Evolutionary conservation across 2,888 invertebrate genomes (phyloP).

Genomic region (Mythimna loreyi): DNA sequence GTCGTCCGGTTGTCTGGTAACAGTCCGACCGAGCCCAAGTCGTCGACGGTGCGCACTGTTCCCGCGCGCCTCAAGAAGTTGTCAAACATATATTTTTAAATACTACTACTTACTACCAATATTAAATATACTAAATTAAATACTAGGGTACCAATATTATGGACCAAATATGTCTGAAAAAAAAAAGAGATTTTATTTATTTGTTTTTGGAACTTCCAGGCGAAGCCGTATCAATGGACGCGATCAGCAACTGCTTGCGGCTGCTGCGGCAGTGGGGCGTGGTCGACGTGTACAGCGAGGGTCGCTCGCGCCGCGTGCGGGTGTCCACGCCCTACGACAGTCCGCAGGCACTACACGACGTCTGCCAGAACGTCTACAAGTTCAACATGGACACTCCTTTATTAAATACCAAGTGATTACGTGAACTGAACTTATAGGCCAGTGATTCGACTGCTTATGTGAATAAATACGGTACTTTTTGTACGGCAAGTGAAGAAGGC

Average conservation of each 20-base stretch:
- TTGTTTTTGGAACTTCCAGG: slow-evolving; percentile 87
- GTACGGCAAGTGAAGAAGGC: slow-evolving; percentile 8
- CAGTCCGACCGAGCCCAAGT: no score
- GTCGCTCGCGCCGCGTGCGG: slow-evolving; percentile 74
- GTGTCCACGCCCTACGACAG: slow-evolving; percentile 75
- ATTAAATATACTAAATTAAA: no score
- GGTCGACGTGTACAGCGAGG: slow-evolving; percentile 90
- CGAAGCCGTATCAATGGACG: slow-evolving; percentile 96
- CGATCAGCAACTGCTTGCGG: slow-evolving; percentile 96
- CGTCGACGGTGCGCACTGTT: no score
- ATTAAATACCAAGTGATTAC: slow-evolving; percentile 65
- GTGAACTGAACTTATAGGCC: slow-evolving; percentile 20
- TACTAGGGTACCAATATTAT: no score
- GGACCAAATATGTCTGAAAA: no score
- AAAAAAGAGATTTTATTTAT: neutral
- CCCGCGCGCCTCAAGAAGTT: no score
- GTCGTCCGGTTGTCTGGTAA: no score
- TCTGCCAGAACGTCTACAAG: slow-evolving; percentile 78
- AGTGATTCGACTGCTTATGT: slow-evolving; percentile 33
- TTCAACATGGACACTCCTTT: slow-evolving; percentile 81
- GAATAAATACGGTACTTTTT: slow-evolving; percentile 14
- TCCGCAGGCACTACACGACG: slow-evolving; percentile 63
- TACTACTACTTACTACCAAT: no score
- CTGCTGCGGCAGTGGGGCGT: slow-evolving; percentile 95
- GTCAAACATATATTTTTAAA: no score